These are phyloP conservation scores for Mastomys coucha DNA, from an alignment of 2,113 vertebrate species.

Conservation along the genomic window DNA sequence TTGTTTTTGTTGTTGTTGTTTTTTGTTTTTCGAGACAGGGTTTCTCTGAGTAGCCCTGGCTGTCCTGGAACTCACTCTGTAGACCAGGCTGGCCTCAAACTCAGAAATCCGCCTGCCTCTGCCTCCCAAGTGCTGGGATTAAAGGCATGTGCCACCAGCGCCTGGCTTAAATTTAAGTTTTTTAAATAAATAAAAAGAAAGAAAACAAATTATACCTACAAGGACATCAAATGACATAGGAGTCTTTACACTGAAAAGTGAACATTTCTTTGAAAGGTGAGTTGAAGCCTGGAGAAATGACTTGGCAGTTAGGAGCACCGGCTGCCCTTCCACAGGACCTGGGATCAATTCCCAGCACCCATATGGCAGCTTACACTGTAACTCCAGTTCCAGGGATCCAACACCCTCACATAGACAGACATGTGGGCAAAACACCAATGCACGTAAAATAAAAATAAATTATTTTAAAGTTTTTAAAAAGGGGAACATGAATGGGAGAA, in stretches of 20 bases:
- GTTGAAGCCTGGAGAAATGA: not conserved
- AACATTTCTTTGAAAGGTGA: not conserved
- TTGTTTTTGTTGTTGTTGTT: too few relatives aligned
- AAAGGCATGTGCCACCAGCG: too few relatives aligned
- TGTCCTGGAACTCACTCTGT: too few relatives aligned
- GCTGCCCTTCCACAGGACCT: not conserved
- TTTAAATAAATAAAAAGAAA: not conserved
- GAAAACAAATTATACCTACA: not conserved
- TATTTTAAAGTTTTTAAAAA: not conserved
- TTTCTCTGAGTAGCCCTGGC: too few relatives aligned
- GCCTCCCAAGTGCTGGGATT: too few relatives aligned
- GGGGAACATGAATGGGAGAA: not conserved
- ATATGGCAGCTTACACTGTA: not conserved
- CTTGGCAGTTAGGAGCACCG: not conserved
- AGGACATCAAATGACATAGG: not conserved
- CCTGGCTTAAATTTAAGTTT: not conserved
- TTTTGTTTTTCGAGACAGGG: too few relatives aligned
- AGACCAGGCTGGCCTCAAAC: too few relatives aligned
- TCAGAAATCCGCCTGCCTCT: too few relatives aligned
- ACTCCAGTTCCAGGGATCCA: not conserved
- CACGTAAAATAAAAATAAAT: not conserved
- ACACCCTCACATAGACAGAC: not conserved
- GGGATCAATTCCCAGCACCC: not conserved
- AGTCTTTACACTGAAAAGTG: not conserved
- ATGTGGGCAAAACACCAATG: not conserved